phyloP scores from a whole-genome alignment of 2,113 vertebrate species.

The Saguinus midas region DNA sequence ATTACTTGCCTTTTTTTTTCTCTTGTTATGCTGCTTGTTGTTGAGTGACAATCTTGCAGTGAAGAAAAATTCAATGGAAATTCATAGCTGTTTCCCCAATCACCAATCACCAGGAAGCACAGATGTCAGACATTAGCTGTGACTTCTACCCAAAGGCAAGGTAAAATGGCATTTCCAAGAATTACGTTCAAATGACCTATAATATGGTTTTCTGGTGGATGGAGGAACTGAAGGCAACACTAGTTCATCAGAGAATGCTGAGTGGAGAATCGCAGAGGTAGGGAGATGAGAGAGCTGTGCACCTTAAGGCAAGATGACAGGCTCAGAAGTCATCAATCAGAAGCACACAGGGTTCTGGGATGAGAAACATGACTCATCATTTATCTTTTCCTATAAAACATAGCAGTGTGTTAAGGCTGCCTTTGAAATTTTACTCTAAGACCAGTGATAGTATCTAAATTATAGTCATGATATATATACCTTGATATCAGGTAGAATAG shows the following conservation, averaged over 20 bases:
- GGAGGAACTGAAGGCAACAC: conserved; percentile 42
- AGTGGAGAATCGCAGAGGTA: conserved; percentile 59
- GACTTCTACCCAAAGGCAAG: not conserved
- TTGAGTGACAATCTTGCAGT: not conserved
- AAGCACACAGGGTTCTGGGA: not conserved
- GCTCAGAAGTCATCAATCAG: not conserved
- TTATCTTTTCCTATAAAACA: conserved; percentile 41
- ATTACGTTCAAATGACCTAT: conserved; percentile 34
- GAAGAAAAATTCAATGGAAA: conserved; percentile 7
- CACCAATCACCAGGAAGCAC: not conserved
- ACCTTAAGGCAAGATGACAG: conserved; percentile 61
- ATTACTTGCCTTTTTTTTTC: not conserved
- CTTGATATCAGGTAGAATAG: not conserved
- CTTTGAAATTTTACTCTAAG: not conserved
- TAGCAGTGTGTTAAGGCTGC: conserved; percentile 17
- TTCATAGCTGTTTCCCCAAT: not conserved
- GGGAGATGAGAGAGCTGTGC: not conserved
- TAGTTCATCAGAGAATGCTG: conserved; percentile 63
- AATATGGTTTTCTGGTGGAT: conserved; percentile 60
- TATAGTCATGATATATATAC: not conserved
- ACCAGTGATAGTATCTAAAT: not conserved
- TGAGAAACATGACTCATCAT: conserved; percentile 50
- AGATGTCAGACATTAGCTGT: conserved; percentile 1
- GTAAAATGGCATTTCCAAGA: conserved; percentile 36
- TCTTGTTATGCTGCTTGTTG: not conserved